Evolutionary conservation across 2,888 invertebrate genomes (phyloP).

Genomic region (Suillia variegata): DNA sequence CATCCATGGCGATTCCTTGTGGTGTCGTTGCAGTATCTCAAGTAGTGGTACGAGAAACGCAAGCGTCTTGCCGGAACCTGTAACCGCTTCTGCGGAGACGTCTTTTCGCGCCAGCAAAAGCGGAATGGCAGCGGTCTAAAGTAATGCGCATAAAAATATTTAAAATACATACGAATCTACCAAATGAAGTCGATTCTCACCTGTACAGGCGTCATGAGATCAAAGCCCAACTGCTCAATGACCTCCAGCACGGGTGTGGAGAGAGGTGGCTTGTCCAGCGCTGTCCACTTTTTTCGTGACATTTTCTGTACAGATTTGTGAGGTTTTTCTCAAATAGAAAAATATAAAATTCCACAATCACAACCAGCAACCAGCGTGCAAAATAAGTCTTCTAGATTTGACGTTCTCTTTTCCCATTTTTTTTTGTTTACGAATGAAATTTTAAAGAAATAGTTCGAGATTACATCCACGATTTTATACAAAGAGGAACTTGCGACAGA

Average conservation of each 20-base stretch:
- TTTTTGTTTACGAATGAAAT: too few species aligned
- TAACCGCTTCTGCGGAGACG: constrained; percentile 97
- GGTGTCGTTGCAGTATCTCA: constrained; percentile 76
- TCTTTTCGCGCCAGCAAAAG: constrained; percentile 88
- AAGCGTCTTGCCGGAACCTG: constrained; percentile 97
- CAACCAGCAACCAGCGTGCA: too few species aligned
- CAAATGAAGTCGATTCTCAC: constrained; percentile 32
- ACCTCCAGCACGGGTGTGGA: constrained; percentile 64
- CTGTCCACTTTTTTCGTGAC: constrained; percentile 61
- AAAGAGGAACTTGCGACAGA: too few species aligned
- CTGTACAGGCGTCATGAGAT: constrained; percentile 67
- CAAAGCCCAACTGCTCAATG: constrained; percentile 64
- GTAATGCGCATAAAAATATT: constrained; percentile 49
- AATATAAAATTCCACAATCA: too few species aligned
- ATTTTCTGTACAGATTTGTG: too few species aligned
- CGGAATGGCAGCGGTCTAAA: constrained; percentile 90
- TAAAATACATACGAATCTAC: neutral
- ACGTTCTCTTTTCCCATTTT: too few species aligned
- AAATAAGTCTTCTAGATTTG: too few species aligned
- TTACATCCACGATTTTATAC: too few species aligned
- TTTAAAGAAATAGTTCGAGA: too few species aligned
- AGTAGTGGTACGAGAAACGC: constrained; percentile 93
- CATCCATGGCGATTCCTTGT: constrained; percentile 68
- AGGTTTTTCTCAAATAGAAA: too few species aligned
- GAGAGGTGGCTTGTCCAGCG: constrained; percentile 58